Conservation (phyloP, 2,888 invertebrate genomes). For the Eubasilissa splendida region DNA sequence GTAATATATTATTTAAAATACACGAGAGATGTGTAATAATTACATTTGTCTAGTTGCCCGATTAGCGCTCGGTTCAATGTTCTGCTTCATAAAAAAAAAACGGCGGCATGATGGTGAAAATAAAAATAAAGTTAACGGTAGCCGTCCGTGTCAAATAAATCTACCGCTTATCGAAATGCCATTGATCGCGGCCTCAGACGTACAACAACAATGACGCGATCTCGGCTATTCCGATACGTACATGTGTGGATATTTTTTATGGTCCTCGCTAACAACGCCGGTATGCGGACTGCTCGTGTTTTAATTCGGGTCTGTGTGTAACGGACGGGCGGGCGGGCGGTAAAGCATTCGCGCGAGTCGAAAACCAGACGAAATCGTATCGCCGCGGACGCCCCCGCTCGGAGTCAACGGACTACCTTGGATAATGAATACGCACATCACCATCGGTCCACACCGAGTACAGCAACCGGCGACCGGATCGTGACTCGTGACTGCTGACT, state of each 20-base stretch:
- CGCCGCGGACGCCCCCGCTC: constrained; percentile 36
- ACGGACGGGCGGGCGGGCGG: neutral
- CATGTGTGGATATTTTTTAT: neutral
- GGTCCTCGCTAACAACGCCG: neutral
- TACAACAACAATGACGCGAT: neutral
- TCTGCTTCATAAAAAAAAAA: too few relatives aligned
- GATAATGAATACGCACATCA: constrained; percentile 30
- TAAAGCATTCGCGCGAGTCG: neutral
- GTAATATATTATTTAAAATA: too few relatives aligned
- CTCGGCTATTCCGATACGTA: neutral
- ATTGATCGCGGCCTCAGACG: neutral
- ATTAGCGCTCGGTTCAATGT: too few relatives aligned
- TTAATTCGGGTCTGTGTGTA: constrained; percentile 22
- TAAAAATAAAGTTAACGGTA: too few relatives aligned
- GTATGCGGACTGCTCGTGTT: constrained; percentile 19
- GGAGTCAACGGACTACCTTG: constrained; percentile 46
- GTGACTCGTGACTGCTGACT: too few relatives aligned
- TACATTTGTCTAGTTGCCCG: too few relatives aligned
- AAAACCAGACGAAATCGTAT: constrained; percentile 38
- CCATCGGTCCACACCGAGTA: too few relatives aligned
- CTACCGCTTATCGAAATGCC: too few relatives aligned
- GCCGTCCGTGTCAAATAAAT: too few relatives aligned
- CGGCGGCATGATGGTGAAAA: too few relatives aligned
- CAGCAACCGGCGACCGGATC: too few relatives aligned
- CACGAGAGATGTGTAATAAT: too few relatives aligned